A percentile compares a stretch with the other conserved stretches of the same genome.
These are phyloP conservation scores for Numenius arquata DNA, from an alignment of 2,113 vertebrate species.

Conservation along the genomic window DNA sequence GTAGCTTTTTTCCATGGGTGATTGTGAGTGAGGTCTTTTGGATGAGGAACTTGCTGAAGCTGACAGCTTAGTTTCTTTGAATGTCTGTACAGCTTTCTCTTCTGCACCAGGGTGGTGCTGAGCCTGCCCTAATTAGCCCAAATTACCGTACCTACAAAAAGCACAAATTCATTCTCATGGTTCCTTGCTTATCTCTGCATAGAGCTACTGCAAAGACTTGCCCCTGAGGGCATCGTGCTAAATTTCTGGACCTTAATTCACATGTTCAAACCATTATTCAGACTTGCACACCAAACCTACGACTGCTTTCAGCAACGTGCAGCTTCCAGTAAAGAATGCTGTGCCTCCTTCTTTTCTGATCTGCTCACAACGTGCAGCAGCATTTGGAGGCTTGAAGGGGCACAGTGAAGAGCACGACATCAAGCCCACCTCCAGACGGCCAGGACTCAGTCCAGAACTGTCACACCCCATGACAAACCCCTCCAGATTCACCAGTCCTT, in stretches of 20 bases:
- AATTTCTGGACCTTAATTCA: conserved; percentile 23
- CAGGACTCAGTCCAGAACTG: background rate
- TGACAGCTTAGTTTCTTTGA: conserved; percentile 43
- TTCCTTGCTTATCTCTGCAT: conserved; percentile 1
- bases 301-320: background rate
- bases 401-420: background rate
- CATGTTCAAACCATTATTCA: conserved; percentile 4
- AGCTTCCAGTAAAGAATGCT: background rate
- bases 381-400: background rate
- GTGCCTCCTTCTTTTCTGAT: background rate
- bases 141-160: conserved; percentile 11
- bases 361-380: background rate
- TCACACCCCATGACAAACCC: background rate
- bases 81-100: conserved; percentile 6
- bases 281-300: background rate
- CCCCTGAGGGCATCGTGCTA: background rate
- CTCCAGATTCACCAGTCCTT: background rate
- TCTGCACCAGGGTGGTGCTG: conserved; percentile 36
- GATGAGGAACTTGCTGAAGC: background rate
- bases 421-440: background rate
- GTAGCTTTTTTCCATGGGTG: background rate
- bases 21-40: background rate
- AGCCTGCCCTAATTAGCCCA: conserved; percentile 40
- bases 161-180: conserved; percentile 6
- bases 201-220: background rate